Percentiles rank a stretch among this genome's conserved stretches.
phyloP scores from a whole-genome alignment of 2,888 invertebrate genomes.

The Phengaris alcon region DNA sequence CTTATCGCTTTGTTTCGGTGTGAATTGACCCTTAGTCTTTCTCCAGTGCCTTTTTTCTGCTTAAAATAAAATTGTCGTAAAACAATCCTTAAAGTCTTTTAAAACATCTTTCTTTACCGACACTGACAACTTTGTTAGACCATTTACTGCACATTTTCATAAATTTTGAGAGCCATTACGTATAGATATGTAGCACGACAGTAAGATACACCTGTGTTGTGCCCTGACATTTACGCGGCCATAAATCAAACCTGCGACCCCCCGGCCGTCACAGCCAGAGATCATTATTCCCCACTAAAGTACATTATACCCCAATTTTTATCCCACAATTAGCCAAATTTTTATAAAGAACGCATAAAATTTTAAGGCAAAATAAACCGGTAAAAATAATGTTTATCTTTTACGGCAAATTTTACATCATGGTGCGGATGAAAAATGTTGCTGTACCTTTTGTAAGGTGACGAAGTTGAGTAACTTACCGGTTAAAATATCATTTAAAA shows the following conservation, averaged over 20 bases:
- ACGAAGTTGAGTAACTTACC: no score
- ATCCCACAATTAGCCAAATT: slow-evolving; percentile 38
- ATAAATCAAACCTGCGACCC: slow-evolving; percentile 50
- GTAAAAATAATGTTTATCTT: slow-evolving; percentile 18
- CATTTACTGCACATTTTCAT: slow-evolving; percentile 7
- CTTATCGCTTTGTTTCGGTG: no score
- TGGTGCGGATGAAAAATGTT: neutral
- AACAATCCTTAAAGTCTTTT: neutral
- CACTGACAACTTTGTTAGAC: neutral
- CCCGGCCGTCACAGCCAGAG: slow-evolving; percentile 48
- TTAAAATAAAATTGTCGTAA: neutral
- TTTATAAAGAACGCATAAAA: slow-evolving; percentile 19
- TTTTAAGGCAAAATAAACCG: slow-evolving; percentile 6
- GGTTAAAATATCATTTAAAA: no score
- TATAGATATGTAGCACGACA: slow-evolving; percentile 35
- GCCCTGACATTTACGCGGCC: slow-evolving; percentile 41
- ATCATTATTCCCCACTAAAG: slow-evolving; percentile 45
- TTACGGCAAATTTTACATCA: neutral
- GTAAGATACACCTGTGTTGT: slow-evolving; percentile 46
- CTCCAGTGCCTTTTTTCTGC: no score
- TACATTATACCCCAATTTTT: slow-evolving; percentile 30
- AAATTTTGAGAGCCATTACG: neutral
- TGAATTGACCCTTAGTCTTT: no score
- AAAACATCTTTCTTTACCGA: neutral
- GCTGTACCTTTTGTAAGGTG: no score